Percentiles rank a stretch among this genome's conserved stretches.
Conservation (phyloP, 2,113 vertebrate species). For the Meleagris gallopavo region DNA sequence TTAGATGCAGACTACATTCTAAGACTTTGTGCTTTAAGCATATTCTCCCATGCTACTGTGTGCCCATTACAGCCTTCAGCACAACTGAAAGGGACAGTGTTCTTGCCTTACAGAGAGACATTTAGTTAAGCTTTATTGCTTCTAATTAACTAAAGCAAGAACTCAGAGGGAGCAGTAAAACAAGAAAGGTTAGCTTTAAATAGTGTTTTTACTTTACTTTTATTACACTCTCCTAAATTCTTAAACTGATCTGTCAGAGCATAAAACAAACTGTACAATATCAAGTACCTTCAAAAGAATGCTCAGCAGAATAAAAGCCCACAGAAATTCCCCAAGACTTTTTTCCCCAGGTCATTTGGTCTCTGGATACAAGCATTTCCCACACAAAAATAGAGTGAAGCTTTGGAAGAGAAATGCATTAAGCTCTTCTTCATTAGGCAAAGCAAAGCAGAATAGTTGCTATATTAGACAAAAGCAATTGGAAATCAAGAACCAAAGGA, state of each 20-base stretch:
- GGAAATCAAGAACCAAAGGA: background rate
- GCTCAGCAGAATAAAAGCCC: background rate
- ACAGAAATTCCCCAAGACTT: background rate
- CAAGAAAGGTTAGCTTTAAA: background rate
- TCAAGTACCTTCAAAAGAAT: background rate
- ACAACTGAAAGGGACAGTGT: background rate
- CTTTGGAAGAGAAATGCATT: background rate
- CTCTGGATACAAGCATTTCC: background rate
- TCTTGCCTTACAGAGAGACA: background rate
- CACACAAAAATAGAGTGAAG: rapidly evolving
- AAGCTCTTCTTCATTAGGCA: background rate
- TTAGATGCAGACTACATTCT: background rate
- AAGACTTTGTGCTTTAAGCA: background rate
- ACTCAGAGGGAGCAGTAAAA: background rate
- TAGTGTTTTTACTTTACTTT: background rate
- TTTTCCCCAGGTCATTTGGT: background rate
- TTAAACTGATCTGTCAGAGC: background rate
- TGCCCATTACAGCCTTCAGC: rapidly evolving
- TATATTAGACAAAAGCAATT: background rate
- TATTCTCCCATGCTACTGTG: background rate
- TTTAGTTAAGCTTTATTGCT: background rate
- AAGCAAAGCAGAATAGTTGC: background rate
- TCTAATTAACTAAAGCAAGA: background rate
- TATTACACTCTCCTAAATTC: background rate
- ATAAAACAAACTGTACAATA: background rate